A percentile compares a stretch with the other conserved stretches of the same genome.
Conservation (phyloP, 2,888 invertebrate species). For the Leucophenga montana region DNA sequence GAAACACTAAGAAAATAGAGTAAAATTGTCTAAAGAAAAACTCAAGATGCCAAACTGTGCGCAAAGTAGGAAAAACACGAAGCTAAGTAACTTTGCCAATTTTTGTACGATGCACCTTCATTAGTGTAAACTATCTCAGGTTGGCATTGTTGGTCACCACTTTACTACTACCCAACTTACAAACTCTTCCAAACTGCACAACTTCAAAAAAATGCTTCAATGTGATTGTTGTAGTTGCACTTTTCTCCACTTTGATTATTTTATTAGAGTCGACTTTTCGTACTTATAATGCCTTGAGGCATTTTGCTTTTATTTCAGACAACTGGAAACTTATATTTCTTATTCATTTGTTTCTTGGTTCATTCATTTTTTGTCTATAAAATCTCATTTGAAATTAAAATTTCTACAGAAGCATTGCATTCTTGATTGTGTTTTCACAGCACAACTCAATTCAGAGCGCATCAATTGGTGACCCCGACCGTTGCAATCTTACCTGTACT, state of each 20-base stretch:
- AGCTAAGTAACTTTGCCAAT: constrained; percentile 11
- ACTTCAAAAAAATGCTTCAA: constrained; percentile 9
- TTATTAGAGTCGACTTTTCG: constrained; percentile 46
- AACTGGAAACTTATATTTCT: too few relatives aligned
- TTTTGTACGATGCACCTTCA: not conserved
- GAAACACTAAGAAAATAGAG: too few relatives aligned
- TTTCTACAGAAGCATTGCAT: constrained; percentile 54
- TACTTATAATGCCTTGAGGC: not conserved
- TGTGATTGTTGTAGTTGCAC: constrained; percentile 61
- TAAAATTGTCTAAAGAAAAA: too few relatives aligned
- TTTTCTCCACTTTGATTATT: constrained; percentile 63
- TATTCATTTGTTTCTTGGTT: not conserved
- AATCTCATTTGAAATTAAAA: constrained; percentile 63
- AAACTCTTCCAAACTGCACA: not conserved
- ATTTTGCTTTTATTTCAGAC: constrained; percentile 2
- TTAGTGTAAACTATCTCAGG: constrained; percentile 4
- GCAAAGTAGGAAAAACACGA: not conserved
- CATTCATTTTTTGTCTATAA: not conserved
- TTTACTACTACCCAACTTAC: not conserved
- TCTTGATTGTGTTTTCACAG: constrained; percentile 58
- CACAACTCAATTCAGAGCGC: constrained; percentile 53
- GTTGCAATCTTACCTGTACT: constrained; percentile 63
- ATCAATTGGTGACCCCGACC: constrained; percentile 51
- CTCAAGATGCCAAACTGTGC: too few relatives aligned
- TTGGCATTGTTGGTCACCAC: not conserved